A percentile compares a stretch with the other conserved stretches of the same genome.
phyloP scores from a whole-genome alignment of 2,113 vertebrate genomes.

The Myodes glareolus region DNA sequence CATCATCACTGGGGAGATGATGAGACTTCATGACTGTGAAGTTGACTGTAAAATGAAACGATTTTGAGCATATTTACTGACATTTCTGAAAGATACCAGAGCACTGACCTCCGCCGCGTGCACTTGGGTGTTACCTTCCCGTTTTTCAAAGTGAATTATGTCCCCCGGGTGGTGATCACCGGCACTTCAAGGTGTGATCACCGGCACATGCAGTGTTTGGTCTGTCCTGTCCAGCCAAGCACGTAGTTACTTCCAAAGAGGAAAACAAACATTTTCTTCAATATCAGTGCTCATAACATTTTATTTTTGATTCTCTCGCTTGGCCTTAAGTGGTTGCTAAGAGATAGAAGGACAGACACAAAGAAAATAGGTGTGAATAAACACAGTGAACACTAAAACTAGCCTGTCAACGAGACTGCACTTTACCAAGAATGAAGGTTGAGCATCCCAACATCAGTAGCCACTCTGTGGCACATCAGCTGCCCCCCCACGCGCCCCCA shows the following conservation, averaged over 20 bases:
- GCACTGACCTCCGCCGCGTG: background rate
- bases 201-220: background rate
- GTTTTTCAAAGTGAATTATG: background rate
- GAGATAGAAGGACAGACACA: background rate
- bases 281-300: background rate
- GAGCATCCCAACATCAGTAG: background rate
- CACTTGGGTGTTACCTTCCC: background rate
- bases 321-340: background rate
- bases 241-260: background rate
- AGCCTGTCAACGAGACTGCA: background rate
- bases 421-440: background rate
- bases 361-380: background rate
- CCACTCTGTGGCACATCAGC: background rate
- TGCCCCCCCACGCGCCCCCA: rapidly evolving
- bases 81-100: background rate
- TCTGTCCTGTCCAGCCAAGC: background rate
- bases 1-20: background rate
- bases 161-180: background rate
- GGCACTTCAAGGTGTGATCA: background rate
- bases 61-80: background rate
- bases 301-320: background rate
- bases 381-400: background rate
- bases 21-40: background rate
- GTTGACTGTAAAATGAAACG: background rate
- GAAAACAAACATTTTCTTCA: background rate